Base-by-base conservation (phyloP, 2,797 vertebrate species). In the Lutra lutra region DNA sequence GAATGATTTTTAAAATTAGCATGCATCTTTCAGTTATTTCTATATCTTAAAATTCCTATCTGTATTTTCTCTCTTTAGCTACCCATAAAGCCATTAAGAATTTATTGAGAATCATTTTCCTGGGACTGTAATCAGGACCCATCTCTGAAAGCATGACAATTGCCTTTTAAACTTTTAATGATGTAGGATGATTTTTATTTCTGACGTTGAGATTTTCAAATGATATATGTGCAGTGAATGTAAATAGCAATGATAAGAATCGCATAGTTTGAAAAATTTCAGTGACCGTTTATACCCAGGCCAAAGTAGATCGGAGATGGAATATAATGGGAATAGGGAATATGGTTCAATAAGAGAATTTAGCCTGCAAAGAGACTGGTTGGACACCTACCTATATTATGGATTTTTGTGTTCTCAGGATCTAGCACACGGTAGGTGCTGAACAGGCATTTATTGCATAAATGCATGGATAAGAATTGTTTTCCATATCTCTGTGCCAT, bases 51-150 rank as follows among this genome's bases (percentile, higher is more conserved):
- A 78, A 48, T 97, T 94, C 51, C 93, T 98, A 94, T 95, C 35
- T 97, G 92, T 87, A 70, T 97, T 97, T 97, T 89, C 95, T 98
- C 73, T 97, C 92, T 98, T 97, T 98, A 98, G 98, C 73, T 97
- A 82, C 70, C 46, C 83, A 77, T 92, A 98, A 98, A 97, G 97
- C 91, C 77, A 80, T 92, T 82, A 94, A 97, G 94, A 93, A 97
- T 98, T 98, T 98, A 97, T 91, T 97, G 95, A 96, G 96, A 46
- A 2, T 70, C 91, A 17, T 95, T 99, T 98, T 97, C 98, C 96
- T 98, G 92, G 54, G 77, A 23, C 92, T 95, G 89, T 96, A 98
- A 97, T 94, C 97, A 96, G 80, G 86, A 46, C 51, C 72, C n/a
- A 93, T 88, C 95, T 97, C 95, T 96, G 93, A 96, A 97, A 98